A percentile compares a stretch with the other conserved stretches of the same genome.
These are phyloP conservation scores for Craseonycteris thonglongyai DNA, from an alignment of 2,113 vertebrate genomes.

Conservation along the genomic window DNA sequence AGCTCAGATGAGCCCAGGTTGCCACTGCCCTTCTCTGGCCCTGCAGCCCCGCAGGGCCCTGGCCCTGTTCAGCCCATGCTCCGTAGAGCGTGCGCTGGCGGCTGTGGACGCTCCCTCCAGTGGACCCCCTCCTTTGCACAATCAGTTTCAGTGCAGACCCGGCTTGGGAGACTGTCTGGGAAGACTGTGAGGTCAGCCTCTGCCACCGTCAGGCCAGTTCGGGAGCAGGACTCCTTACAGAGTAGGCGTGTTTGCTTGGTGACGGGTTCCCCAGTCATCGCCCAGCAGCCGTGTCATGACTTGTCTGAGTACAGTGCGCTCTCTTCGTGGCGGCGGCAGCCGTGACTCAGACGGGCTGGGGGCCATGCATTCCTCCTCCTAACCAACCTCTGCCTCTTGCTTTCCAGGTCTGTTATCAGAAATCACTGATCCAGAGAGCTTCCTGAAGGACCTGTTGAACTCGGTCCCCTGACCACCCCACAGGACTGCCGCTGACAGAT, in stretches of 20 bases:
- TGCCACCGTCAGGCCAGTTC: neutral
- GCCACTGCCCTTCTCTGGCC: neutral
- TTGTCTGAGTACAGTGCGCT: neutral
- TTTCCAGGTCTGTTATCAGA: slow-evolving; percentile 92
- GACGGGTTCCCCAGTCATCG: neutral
- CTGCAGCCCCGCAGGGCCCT: neutral
- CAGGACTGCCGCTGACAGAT: neutral
- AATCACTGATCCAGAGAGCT: slow-evolving; percentile 90
- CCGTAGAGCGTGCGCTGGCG: neutral
- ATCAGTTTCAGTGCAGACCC: rapidly evolving
- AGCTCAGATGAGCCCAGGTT: neutral
- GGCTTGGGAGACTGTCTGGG: neutral
- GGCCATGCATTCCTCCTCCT: rapidly evolving
- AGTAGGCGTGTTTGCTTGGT: rapidly evolving
- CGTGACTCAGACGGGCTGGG: neutral
- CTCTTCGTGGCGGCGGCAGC: neutral
- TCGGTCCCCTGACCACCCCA: slow-evolving; percentile 89
- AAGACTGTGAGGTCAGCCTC: neutral
- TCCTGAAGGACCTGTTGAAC: slow-evolving; percentile 95
- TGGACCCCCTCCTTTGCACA: rapidly evolving
- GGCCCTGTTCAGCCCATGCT: neutral
- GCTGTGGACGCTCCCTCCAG: neutral
- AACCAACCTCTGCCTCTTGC: neutral
- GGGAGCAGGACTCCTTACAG: neutral
- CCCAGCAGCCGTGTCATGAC: neutral